Percentiles rank a stretch among this genome's conserved stretches.
phyloP scores from a whole-genome alignment of 2,113 vertebrate genomes.

The Nothoprocta pentlandii region DNA sequence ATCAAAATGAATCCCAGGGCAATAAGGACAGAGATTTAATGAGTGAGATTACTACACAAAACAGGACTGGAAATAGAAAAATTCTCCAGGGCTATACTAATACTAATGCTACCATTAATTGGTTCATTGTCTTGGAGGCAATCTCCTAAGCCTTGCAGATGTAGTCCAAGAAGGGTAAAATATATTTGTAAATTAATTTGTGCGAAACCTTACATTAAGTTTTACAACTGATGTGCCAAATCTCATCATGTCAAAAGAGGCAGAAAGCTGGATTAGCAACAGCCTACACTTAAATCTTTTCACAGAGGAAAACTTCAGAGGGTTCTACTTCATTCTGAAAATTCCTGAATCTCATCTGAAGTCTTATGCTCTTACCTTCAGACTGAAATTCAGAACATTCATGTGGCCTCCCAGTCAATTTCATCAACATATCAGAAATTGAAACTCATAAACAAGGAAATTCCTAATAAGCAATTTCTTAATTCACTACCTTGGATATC shows the following conservation, averaged over 20 bases:
- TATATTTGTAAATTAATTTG: background rate
- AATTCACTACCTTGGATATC: background rate
- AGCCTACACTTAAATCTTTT: background rate
- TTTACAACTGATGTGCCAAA: background rate
- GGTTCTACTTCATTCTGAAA: background rate
- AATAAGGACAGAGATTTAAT: background rate
- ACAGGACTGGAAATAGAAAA: background rate
- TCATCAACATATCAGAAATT: background rate
- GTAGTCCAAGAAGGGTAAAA: background rate
- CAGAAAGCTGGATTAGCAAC: background rate
- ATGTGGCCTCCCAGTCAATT: accelerated
- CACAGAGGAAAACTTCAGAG: background rate
- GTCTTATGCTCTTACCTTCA: background rate
- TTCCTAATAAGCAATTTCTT: background rate
- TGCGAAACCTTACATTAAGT: background rate
- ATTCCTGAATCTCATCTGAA: background rate
- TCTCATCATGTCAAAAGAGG: background rate
- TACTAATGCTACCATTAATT: background rate
- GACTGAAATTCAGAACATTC: background rate
- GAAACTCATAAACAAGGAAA: background rate
- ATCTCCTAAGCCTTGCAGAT: background rate
- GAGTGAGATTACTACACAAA: background rate
- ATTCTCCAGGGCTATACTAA: background rate
- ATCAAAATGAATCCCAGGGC: background rate
- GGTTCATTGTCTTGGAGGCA: background rate